phyloP scores from a whole-genome alignment of 1,140 invertebrate species.

The Tetranychus cinnabarinus region DNA sequence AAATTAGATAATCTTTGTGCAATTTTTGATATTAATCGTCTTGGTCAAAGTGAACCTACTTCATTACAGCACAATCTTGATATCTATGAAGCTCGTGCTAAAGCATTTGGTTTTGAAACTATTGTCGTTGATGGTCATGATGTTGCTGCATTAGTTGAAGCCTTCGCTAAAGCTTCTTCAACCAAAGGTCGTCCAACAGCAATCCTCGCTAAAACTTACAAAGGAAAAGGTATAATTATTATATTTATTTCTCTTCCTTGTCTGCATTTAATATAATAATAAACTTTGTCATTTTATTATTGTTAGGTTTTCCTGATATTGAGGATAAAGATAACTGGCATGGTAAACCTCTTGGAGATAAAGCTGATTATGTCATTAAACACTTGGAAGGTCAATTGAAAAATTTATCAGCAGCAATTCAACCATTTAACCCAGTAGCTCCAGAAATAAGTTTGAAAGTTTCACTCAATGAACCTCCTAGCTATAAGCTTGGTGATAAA shows the following conservation, averaged over 20 bases:
- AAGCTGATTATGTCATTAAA: conserved; percentile 36
- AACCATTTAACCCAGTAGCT: conserved; percentile 38
- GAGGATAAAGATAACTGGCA: conserved; percentile 91
- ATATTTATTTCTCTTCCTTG: not conserved
- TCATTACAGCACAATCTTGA: conserved; percentile 78
- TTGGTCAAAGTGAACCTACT: conserved; percentile 89
- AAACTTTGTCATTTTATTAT: not conserved
- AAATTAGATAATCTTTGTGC: conserved; percentile 89
- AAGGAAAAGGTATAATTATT: conserved; percentile 44
- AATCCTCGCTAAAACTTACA: conserved; percentile 82
- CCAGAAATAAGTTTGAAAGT: conserved; percentile 45
- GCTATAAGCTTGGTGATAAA: conserved; percentile 41
- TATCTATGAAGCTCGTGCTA: conserved; percentile 56
- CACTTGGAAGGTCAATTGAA: conserved; percentile 3
- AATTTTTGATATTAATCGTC: conserved; percentile 87
- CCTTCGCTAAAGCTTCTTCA: conserved; percentile 50
- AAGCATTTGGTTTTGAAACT: conserved; percentile 73
- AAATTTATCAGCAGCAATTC: conserved; percentile 24
- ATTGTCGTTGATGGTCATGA: conserved; percentile 90
- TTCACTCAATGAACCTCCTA: conserved; percentile 53
- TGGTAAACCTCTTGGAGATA: conserved; percentile 72
- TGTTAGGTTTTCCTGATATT: conserved; percentile 26
- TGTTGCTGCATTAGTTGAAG: conserved; percentile 64
- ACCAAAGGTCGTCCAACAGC: conserved; percentile 61
- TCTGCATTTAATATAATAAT: not conserved